Percentiles rank a stretch among this genome's conserved stretches.
Conservation (phyloP, 2,888 invertebrate species). For the Lottia scabra region DNA sequence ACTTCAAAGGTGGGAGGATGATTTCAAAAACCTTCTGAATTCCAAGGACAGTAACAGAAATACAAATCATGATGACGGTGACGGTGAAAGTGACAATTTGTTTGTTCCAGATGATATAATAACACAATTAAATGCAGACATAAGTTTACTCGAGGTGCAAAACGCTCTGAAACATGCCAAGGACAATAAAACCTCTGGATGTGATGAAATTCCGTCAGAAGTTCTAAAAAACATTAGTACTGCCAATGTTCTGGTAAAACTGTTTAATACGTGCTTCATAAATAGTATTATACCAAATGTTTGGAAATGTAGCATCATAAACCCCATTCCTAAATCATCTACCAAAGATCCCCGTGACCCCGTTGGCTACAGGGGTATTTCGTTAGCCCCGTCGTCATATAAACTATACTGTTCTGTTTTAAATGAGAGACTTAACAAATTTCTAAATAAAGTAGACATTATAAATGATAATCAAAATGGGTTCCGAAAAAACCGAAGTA, state of each 20-base stretch:
- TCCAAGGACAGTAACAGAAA: too few relatives aligned
- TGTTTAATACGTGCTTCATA: slow-evolving; percentile 25
- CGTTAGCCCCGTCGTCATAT: too few relatives aligned
- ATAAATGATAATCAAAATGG: slow-evolving; percentile 28
- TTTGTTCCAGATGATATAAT: too few relatives aligned
- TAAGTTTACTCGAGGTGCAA: background rate
- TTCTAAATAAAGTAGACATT: slow-evolving; percentile 11
- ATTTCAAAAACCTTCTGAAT: background rate
- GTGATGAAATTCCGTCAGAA: slow-evolving; percentile 7
- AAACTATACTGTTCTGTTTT: slow-evolving; percentile 26
- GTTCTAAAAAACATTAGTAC: background rate
- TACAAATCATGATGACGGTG: too few relatives aligned
- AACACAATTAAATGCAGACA: background rate
- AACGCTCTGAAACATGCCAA: background rate
- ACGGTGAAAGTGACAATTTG: too few relatives aligned
- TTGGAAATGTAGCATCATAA: too few relatives aligned
- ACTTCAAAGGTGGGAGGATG: background rate
- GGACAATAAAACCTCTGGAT: background rate
- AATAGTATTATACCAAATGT: slow-evolving; percentile 17
- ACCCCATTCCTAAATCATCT: slow-evolving; percentile 25
- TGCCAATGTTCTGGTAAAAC: slow-evolving; percentile 13
- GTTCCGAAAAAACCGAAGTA: slow-evolving; percentile 25
- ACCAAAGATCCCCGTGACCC: slow-evolving; percentile 21
- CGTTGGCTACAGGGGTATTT: slow-evolving; percentile 22
- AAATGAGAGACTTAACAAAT: slow-evolving; percentile 20